A percentile compares a stretch with the other conserved stretches of the same genome.
These are phyloP conservation scores for Antechinus flavipes DNA, from an alignment of 2,113 vertebrate genomes.

Conservation along the genomic window DNA sequence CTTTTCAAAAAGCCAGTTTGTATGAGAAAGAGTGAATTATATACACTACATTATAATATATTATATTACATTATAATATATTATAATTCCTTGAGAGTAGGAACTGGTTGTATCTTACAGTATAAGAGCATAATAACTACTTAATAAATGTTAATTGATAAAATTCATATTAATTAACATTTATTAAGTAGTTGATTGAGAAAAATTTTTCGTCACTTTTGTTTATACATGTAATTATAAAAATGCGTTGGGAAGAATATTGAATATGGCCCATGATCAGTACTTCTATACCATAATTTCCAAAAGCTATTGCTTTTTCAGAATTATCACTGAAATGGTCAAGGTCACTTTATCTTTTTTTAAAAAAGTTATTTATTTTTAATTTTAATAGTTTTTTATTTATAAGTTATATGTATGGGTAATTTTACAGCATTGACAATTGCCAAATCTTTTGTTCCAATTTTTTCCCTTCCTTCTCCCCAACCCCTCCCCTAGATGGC, in stretches of 20 bases:
- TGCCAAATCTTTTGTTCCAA: no score
- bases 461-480: no score
- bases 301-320: background rate
- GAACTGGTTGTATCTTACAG: background rate
- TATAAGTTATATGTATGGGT: no score
- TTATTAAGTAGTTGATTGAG: background rate
- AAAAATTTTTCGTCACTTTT: background rate
- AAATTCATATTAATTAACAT: no score
- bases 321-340: background rate
- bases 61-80: no score
- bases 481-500: no score
- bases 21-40: background rate
- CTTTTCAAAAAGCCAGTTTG: background rate
- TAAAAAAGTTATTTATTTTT: no score
- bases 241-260: background rate
- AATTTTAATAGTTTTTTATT: no score
- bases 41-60: no score
- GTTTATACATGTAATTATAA: background rate
- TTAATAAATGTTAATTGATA: constrained; percentile 21
- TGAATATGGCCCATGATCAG: background rate
- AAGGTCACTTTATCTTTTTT: background rate
- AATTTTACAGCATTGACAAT: no score
- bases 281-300: background rate
- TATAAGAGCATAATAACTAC: background rate
- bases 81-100: background rate